Conservation (phyloP, 2,888 invertebrate genomes). For the Oeneis ivallda region DNA sequence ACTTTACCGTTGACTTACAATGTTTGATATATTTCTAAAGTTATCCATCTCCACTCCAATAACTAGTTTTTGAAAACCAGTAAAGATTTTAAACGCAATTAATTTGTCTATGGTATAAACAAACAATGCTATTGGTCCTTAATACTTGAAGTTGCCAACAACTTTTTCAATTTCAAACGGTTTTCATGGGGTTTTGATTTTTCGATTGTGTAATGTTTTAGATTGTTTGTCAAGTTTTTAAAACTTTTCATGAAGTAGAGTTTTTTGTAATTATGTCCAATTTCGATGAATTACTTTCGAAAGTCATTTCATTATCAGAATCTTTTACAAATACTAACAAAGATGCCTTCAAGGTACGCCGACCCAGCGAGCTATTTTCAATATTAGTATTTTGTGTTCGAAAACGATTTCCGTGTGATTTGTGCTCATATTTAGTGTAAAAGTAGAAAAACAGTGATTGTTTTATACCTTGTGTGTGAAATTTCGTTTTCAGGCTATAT, state of each 20-base stretch:
- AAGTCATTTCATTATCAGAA: constrained; percentile 62
- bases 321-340: constrained; percentile 55
- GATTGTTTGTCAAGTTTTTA: constrained; percentile 62
- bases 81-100: constrained; percentile 41
- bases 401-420: background rate
- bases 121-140: background rate
- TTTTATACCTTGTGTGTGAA: constrained; percentile 21
- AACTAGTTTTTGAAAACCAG: constrained; percentile 32
- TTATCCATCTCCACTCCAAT: background rate
- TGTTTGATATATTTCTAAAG: background rate
- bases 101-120: constrained; percentile 5
- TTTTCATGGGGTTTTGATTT: too few relatives aligned
- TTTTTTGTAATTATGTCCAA: constrained; percentile 66
- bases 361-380: constrained; percentile 19
- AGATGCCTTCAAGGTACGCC: constrained; percentile 65
- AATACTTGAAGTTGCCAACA: constrained; percentile 45
- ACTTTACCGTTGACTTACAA: too few relatives aligned
- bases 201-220: constrained; percentile 54
- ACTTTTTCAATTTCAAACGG: constrained; percentile 74
- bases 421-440: constrained; percentile 22
- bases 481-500: constrained; percentile 58
- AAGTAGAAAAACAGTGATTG: constrained; percentile 26
- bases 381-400: background rate
- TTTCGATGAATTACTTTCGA: constrained; percentile 67
- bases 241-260: constrained; percentile 55